Evolutionary conservation across 1,140 invertebrate genomes (phyloP), one percentile per base, ranked within the genome.

Genomic region (Diprion similis): DNA sequence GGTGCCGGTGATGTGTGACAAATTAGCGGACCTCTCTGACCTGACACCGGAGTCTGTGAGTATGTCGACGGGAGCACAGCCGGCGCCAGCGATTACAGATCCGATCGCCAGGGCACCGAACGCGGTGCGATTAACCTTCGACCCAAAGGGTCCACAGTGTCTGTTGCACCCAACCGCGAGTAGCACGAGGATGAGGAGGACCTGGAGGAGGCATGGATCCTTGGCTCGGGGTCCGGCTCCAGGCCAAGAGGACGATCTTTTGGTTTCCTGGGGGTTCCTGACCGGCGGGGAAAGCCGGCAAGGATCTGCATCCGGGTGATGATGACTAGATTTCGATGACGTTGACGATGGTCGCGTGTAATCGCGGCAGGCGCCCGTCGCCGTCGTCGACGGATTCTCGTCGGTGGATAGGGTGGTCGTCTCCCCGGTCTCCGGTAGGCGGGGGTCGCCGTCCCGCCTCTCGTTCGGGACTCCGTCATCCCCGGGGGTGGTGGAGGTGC

Each of bases 1-100:
- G 24, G 91, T 90, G 80, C 93, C 93, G 19, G 91, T 92, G 81
- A 93, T 92, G 84, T 93, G 92, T 74, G 93, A 93, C 80, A 95
- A 88, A 88, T 93, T 92, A 81, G 93, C 92, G 78, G 92, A 93
- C 83, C 93, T 91, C 83, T 92, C 91, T 77, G 84, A 82, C 47
- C 86, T 79, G 8, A 68, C 37, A 18, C 78, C 79, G 18, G 83
- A 72, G 71, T 84, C 84, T 19, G 70, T 70, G n/a, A 72, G 70
- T 19, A 78, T 67, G 73, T 84, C 83, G n/a, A 82, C 73, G 17
- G 84, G 80, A 18, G 80, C 76, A 1, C 78, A 80, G 69, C 75
- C 73, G 65, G 79, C 83, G 65, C 78, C 80, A 73, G 82, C 77
- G 66, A 84, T 76, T 46, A 85, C 73, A 47, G 81, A 80, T 15